phyloP scores from a whole-genome alignment of 2,113 vertebrate genomes.

The Clupea harengus region DNA sequence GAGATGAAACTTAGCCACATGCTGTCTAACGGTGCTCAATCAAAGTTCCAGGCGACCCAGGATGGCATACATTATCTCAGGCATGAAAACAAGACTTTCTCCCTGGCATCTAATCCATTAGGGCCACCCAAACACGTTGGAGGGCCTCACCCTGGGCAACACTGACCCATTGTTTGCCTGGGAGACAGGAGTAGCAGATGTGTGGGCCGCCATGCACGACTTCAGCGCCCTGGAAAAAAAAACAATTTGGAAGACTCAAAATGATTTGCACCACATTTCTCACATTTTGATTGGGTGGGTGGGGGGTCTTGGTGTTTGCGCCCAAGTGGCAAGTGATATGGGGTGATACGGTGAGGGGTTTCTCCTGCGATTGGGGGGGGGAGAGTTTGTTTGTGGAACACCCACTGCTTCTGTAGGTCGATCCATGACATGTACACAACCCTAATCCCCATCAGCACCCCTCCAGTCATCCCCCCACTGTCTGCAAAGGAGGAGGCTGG shows the following conservation, averaged over 20 bases:
- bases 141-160: slow-evolving; percentile 7
- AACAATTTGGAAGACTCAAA: not conserved
- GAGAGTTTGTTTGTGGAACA: not conserved
- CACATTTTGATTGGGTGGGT: not conserved
- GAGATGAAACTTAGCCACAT: not conserved
- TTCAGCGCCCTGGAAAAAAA: not conserved
- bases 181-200: slow-evolving; percentile 7
- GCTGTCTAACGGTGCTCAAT: not conserved
- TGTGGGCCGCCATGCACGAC: not conserved
- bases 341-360: not conserved
- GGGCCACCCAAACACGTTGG: slow-evolving; percentile 1
- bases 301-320: not conserved
- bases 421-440: slow-evolving; percentile 18
- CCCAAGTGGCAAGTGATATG: not conserved
- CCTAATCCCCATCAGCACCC: slow-evolving; percentile 34
- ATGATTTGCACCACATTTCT: not conserved
- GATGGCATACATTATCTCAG: slow-evolving; percentile 14
- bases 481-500: slow-evolving; percentile 36
- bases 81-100: slow-evolving; percentile 5
- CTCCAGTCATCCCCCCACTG: slow-evolving; percentile 49
- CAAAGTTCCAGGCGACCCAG: not conserved
- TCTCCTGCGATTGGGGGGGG: not conserved
- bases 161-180: slow-evolving; percentile 5
- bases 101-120: slow-evolving; percentile 7
- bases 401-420: slow-evolving; percentile 12